These are phyloP conservation scores for Deroplatys truncata DNA, from an alignment of 2,888 invertebrate genomes.

Conservation along the genomic window DNA sequence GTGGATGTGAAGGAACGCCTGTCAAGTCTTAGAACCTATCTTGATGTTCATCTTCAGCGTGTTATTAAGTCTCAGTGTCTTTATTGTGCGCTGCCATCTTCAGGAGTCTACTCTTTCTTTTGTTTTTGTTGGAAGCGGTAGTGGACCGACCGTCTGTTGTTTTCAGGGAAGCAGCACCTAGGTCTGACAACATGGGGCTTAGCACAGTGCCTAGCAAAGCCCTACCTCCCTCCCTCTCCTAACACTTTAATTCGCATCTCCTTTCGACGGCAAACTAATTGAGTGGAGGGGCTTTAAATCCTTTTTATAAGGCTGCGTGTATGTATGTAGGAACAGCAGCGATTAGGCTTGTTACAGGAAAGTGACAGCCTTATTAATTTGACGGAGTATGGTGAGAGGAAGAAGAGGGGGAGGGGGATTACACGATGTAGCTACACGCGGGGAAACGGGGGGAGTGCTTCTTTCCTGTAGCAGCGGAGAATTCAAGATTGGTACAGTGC, in stretches of 20 bases:
- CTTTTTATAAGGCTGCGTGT: constrained; percentile 25
- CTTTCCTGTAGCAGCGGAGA: not conserved
- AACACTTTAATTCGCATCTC: constrained; percentile 25
- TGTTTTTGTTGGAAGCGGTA: not conserved
- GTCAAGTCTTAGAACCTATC: not conserved
- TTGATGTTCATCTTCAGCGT: not conserved
- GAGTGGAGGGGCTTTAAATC: constrained; percentile 28
- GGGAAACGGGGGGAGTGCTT: not conserved
- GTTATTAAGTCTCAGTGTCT: constrained; percentile 21
- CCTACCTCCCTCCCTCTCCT: not conserved
- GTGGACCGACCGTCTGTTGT: constrained; percentile 4
- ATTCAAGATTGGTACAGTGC: not conserved
- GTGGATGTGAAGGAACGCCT: not conserved
- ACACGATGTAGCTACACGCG: constrained; percentile 5
- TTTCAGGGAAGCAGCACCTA: not conserved
- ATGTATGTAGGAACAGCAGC: constrained; percentile 26
- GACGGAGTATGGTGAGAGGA: constrained; percentile 29
- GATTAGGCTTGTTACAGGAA: constrained; percentile 34
- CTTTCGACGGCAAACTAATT: constrained; percentile 29
- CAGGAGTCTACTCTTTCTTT: not conserved
- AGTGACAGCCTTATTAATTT: constrained; percentile 35
- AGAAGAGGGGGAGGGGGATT: constrained; percentile 10
- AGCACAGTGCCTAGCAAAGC: not conserved
- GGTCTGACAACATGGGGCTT: constrained; percentile 10
- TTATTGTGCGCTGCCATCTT: not conserved